Percentiles rank a stretch among this genome's conserved stretches.
Evolutionary conservation across 35 echinoderm and acorn worm genomes (phyloP).

Genomic region (Apostichopus japonicus): DNA sequence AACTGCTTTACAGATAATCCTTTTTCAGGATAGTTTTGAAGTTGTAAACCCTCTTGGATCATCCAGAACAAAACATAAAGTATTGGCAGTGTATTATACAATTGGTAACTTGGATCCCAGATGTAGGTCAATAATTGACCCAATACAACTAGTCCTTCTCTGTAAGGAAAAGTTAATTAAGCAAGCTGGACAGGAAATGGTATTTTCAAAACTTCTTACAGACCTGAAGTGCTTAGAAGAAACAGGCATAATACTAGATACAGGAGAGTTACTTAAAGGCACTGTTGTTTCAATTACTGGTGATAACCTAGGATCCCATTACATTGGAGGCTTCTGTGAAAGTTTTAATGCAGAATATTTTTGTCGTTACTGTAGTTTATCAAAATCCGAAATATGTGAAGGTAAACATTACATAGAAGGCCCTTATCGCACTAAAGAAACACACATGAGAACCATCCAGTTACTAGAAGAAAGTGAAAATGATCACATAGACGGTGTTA

Average conservation of each 20-base stretch:
- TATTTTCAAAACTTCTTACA: conserved; percentile 37
- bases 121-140: conserved; percentile 33
- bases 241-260: conserved; percentile 16
- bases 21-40: conserved; percentile 48
- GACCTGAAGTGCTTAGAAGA: conserved; percentile 48
- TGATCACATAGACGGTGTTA: background rate
- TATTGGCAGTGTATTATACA: conserved; percentile 27
- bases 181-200: conserved; percentile 11
- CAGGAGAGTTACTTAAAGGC: conserved; percentile 18
- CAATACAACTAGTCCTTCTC: conserved; percentile 39
- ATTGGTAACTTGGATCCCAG: background rate
- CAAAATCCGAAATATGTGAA: background rate
- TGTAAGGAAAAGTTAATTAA: conserved; percentile 62
- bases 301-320: conserved; percentile 59
- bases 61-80: conserved; percentile 37
- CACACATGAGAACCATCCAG: background rate
- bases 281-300: conserved; percentile 25
- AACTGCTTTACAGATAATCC: conserved; percentile 17
- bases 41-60: conserved; percentile 48
- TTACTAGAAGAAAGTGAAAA: background rate
- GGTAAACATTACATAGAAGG: background rate
- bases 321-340: conserved; percentile 49
- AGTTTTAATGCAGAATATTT: conserved; percentile 27
- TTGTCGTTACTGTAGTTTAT: background rate
- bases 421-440: background rate